Evolutionary conservation across 2,888 invertebrate species (phyloP), one percentile per base, ranked within the genome.

Genomic region (Drosophila anomalipes): DNA sequence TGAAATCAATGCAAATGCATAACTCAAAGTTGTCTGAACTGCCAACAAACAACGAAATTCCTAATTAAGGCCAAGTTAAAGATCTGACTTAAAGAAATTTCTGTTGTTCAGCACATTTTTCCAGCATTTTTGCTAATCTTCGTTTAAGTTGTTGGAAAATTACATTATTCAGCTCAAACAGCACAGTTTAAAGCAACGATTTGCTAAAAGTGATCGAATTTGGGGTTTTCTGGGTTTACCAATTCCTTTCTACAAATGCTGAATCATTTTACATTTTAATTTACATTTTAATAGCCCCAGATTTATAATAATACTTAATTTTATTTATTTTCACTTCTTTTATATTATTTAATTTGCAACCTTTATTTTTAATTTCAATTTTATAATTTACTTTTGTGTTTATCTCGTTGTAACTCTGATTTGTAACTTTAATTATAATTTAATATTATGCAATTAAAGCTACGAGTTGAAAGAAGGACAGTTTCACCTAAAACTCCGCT

Each of bases 1-100:
- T 26, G 26, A 16, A 26, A 2, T 4, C 47, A 74, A 74, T 57
- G 54, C 70, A 63, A 58, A 70, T 70, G 75, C 74, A 74, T 74
- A 63, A 78, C 60, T 54, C 57, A 53, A n/a, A 37, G 32, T 51
- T 51, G 16, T 10, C 47, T 51, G 59, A 62, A 44, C 59, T 39
- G 57, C 41, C 39, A 41, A 44, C 30, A 6, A 39, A 12, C 14
- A 14, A 16, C 10, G 10, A 30, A 14, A 35, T 14, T 30, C 30
- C 12, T 26, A 52, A 52, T 52, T 30, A 37, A 26, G 56, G 19
- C 28, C 57, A 14, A 58, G 16, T 12, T 37, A 37, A 37, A 7
- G 16, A 5, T 16, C 3, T 19, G 37, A 37, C 37, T 19, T 19
- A 14, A 16, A 35, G 16, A 35, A 35, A 35, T 16, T 16, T 16